A percentile compares a stretch with the other conserved stretches of the same genome.
Evolutionary conservation across 2,888 invertebrate genomes (phyloP).

Genomic region (Pantelozetes paolii): DNA sequence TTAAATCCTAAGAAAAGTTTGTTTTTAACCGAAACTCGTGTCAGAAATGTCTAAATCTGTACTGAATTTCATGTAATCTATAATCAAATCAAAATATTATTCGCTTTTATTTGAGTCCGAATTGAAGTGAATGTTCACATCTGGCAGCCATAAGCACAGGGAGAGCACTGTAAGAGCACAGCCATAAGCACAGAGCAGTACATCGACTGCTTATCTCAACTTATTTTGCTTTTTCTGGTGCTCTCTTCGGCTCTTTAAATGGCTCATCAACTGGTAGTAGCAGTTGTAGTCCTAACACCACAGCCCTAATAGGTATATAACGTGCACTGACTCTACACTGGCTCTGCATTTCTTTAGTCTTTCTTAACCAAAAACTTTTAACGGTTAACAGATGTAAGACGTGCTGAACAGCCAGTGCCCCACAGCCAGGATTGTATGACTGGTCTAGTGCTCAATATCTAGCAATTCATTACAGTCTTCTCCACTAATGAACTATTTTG

Average conservation of each 20-base stretch:
- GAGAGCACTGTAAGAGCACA: not conserved
- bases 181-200: not conserved
- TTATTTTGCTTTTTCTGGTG: not conserved
- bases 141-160: constrained; percentile 26
- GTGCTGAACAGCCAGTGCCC: not conserved
- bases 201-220: constrained; percentile 4
- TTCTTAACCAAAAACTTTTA: not conserved
- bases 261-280: constrained; percentile 35
- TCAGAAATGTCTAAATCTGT: not conserved
- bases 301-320: not conserved
- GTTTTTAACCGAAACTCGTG: not conserved
- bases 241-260: constrained; percentile 16
- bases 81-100: constrained; percentile 15
- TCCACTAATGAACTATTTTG: constrained; percentile 20
- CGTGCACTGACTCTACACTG: not conserved
- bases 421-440: too few relatives aligned
- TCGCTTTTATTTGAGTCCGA: not conserved
- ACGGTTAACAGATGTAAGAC: constrained; percentile 20
- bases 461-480: not conserved
- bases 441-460: constrained; percentile 14
- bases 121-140: constrained; percentile 26
- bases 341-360: not conserved
- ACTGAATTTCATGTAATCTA: not conserved
- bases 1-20: not conserved
- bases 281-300: constrained; percentile 15